Conservation (phyloP, 2,113 vertebrate genomes). For the Ondatra zibethicus region DNA sequence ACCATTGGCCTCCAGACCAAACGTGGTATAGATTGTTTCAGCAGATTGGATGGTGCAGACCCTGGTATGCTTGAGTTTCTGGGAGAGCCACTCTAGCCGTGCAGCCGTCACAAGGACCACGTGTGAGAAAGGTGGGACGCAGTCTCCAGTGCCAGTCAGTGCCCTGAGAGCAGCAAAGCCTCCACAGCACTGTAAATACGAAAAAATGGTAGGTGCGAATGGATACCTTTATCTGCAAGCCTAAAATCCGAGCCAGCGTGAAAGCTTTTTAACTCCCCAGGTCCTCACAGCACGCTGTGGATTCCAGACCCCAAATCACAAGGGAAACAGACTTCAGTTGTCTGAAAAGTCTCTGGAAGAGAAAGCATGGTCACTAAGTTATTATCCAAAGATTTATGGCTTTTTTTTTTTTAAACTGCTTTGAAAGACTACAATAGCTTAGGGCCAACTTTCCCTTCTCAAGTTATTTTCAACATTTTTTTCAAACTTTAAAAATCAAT, state of each 20-base stretch:
- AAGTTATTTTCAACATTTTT: conserved; percentile 39
- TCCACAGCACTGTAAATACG: neutral
- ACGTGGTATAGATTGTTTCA: neutral
- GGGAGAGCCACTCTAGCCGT: neutral
- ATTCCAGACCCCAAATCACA: neutral
- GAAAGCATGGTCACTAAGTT: neutral
- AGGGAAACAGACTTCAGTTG: neutral
- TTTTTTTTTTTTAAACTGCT: neutral
- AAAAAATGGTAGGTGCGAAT: neutral
- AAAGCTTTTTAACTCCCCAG: conserved; percentile 5
- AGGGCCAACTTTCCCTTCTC: conserved; percentile 18
- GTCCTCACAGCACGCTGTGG: neutral
- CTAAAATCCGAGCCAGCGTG: neutral
- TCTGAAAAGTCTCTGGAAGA: conserved; percentile 20
- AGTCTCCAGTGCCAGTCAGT: neutral
- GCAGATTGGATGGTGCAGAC: neutral
- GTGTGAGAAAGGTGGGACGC: neutral
- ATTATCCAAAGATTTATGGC: neutral
- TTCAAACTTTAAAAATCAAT: conserved; percentile 36
- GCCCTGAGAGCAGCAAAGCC: neutral
- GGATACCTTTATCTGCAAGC: neutral
- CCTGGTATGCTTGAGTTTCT: neutral
- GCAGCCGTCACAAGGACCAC: neutral
- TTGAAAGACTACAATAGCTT: neutral
- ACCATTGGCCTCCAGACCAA: neutral